Base-by-base conservation (phyloP, 2,888 invertebrate genomes). In the Caenorhabditis sp. region DNA sequence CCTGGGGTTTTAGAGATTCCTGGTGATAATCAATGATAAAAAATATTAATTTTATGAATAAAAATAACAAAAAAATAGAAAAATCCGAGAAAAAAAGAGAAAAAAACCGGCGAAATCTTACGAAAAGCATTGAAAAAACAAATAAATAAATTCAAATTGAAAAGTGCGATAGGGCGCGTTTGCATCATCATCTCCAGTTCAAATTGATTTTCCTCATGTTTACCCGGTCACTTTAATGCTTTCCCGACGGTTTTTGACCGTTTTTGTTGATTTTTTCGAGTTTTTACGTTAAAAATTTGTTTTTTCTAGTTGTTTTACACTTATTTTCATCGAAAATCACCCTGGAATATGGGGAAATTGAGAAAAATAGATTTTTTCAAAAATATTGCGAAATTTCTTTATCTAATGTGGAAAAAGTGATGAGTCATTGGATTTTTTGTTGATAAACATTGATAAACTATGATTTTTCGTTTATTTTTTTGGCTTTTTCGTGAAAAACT, bases 91-190 rank as follows among this genome's bases (percentile, higher is more conserved):
- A 55, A 53, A 70, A 70, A 9, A 6, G 13, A 22, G 0, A 61
- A 18, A 35, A 51, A 68, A 58, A 44, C 22, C n/a, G n/a, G n/a
- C n/a, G n/a, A n/a, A n/a, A n/a, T n/a, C n/a, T n/a, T n/a, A n/a
- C n/a, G n/a, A n/a, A n/a, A n/a, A n/a, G n/a, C n/a, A n/a, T n/a
- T 32, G 32, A 32, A 32, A 32, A 32, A 32, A 32, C 9, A 32
- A 32, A 32, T 58, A 58, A 9, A 37, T 9, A 40, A 40, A 35
- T 71, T 51, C 18, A 40, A 71, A 62, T 26, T 32, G 32, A 32
- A 32, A 32, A 32, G 55, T 62, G n/a, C 62, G n/a, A 44, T 56
- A 55, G 62, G 55, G 70, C 70, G 70, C 70, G 15, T 18, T 71
- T 71, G 70, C 70, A 53, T 40, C 18, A 40, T 53, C n/a, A n/a